Conservation (phyloP, 2,113 vertebrate species). For the Clarias batrachus region DNA sequence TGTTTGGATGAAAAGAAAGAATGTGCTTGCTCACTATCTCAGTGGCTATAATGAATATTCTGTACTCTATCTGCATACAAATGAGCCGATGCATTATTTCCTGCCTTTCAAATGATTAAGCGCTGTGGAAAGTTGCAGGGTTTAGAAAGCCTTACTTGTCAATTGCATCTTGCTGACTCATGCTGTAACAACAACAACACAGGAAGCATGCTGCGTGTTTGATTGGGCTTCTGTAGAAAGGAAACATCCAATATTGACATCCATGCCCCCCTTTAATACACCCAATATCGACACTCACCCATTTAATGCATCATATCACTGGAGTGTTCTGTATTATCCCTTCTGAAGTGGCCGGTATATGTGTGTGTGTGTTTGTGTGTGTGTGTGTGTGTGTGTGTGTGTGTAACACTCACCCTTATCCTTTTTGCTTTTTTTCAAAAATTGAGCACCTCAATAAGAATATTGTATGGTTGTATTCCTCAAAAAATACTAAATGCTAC, state of each 20-base stretch:
- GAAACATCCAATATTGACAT: slow-evolving; percentile 23
- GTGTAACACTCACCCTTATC: too few relatives aligned
- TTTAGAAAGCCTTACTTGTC: slow-evolving; percentile 11
- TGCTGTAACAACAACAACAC: slow-evolving; percentile 6
- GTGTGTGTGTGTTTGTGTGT: too few relatives aligned
- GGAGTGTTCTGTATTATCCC: neutral
- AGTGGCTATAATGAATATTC: neutral
- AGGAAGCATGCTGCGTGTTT: slow-evolving; percentile 17
- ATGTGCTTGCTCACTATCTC: neutral
- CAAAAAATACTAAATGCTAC: neutral
- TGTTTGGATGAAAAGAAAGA: slow-evolving; percentile 8
- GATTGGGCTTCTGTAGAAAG: neutral
- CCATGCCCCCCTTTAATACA: slow-evolving; percentile 2
- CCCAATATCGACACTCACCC: neutral
- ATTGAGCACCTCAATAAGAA: too few relatives aligned
- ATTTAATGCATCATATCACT: neutral
- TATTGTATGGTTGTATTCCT: too few relatives aligned
- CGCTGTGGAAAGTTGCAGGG: neutral
- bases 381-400: too few relatives aligned
- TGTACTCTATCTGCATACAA: neutral
- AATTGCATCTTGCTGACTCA: slow-evolving; percentile 24
- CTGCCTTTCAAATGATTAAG: slow-evolving; percentile 12
- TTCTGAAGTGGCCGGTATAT: neutral
- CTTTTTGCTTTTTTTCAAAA: too few relatives aligned
- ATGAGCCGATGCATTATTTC: neutral